Conservation (phyloP, 2,888 invertebrate genomes). For the Erpobdella octoculata region DNA sequence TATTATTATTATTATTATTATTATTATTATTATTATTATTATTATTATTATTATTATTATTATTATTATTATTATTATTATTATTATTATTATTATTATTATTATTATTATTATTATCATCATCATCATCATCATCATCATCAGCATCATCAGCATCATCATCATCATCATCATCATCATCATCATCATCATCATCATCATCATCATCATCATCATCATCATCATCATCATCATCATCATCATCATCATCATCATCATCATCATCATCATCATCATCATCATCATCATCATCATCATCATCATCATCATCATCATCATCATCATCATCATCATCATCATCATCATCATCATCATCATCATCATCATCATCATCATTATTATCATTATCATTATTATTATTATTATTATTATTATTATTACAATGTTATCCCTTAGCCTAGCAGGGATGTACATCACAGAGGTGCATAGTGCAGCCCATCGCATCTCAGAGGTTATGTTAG, state of each 20-base stretch:
- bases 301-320: slow-evolving; percentile 11
- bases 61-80: neutral
- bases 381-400: neutral
- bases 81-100: neutral
- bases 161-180: neutral
- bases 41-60: neutral
- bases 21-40: neutral
- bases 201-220: slow-evolving; percentile 6
- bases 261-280: slow-evolving; percentile 1
- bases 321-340: slow-evolving; percentile 6
- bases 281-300: slow-evolving; percentile 7
- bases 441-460: too few relatives aligned
- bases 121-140: neutral
- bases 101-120: neutral
- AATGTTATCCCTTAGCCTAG: too few relatives aligned
- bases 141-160: neutral
- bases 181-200: neutral
- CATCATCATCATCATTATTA: neutral
- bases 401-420: neutral
- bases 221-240: neutral
- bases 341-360: slow-evolving; percentile 9
- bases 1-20: neutral
- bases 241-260: neutral
- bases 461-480: too few relatives aligned
- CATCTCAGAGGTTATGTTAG: too few relatives aligned